Conservation (phyloP, 2,888 invertebrate genomes). For the Heliconius aoede region DNA sequence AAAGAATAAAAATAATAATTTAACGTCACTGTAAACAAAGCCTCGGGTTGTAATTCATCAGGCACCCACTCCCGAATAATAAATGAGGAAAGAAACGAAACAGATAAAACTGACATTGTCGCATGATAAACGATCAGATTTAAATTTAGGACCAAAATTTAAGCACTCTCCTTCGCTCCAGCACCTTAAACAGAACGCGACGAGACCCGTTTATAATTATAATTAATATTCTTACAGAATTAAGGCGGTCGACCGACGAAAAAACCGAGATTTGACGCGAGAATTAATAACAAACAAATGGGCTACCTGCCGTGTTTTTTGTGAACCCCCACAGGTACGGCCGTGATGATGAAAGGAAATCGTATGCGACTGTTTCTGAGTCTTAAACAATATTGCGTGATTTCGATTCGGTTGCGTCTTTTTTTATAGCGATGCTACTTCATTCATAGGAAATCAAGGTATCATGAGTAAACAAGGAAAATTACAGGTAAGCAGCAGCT, state of each 20-base stretch:
- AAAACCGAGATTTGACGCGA: slow-evolving; percentile 79
- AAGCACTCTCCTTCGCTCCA: slow-evolving; percentile 55
- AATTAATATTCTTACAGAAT: slow-evolving; percentile 84
- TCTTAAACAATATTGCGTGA: slow-evolving; percentile 78
- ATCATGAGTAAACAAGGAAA: slow-evolving; percentile 58
- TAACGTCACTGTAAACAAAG: slow-evolving; percentile 45
- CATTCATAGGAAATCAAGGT: slow-evolving; percentile 75
- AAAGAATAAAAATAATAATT: slow-evolving; percentile 22
- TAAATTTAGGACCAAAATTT: slow-evolving; percentile 77
- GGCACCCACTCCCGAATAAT: slow-evolving; percentile 52
- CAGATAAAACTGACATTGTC: slow-evolving; percentile 80
- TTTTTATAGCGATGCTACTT: slow-evolving; percentile 63
- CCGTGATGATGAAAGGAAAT: slow-evolving; percentile 78
- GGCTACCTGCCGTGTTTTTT: slow-evolving; percentile 83
- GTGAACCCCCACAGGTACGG: slow-evolving; percentile 79
- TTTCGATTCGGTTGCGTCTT: slow-evolving; percentile 77
- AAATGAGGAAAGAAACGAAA: slow-evolving; percentile 64
- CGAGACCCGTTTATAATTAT: slow-evolving; percentile 82
- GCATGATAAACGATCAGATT: slow-evolving; percentile 82
- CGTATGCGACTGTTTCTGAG: slow-evolving; percentile 78
- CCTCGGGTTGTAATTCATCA: slow-evolving; percentile 53
- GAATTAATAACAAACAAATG: slow-evolving; percentile 85
- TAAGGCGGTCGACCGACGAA: slow-evolving; percentile 77
- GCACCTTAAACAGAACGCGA: slow-evolving; percentile 75
- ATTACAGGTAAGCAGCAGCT: slow-evolving; percentile 58